phyloP scores from a whole-genome alignment of 2,797 vertebrate species.

The Sphenodon punctatus region DNA sequence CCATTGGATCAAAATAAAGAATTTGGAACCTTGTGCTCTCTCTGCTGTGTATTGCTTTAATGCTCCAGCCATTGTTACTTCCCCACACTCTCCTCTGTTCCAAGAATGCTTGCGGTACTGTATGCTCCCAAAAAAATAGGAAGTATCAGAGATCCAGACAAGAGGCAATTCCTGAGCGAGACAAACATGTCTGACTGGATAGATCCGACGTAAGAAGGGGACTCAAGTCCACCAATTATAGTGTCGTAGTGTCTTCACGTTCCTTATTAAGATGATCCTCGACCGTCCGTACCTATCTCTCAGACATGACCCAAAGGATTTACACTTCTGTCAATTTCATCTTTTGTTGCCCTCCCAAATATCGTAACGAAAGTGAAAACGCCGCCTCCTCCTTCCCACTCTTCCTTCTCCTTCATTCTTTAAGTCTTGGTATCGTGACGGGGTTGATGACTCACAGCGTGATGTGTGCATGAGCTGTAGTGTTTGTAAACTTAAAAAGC shows the following conservation, averaged over 20 bases:
- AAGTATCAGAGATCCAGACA: background rate
- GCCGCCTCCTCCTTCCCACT: background rate
- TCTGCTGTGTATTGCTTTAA: background rate
- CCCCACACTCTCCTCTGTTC: too few species aligned
- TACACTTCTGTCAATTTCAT: background rate
- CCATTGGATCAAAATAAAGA: background rate
- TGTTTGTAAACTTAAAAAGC: constrained; percentile 58
- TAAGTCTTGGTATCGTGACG: background rate
- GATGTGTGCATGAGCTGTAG: constrained; percentile 6
- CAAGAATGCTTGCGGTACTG: background rate
- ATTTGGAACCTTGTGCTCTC: background rate
- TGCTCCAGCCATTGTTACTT: background rate
- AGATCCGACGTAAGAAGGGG: too few species aligned
- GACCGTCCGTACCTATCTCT: background rate
- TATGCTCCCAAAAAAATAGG: background rate
- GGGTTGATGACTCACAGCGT: constrained; percentile 16
- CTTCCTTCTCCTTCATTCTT: background rate
- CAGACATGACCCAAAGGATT: background rate
- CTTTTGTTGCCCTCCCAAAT: background rate
- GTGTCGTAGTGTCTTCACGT: background rate
- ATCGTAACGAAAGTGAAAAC: background rate
- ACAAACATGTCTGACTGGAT: too few species aligned
- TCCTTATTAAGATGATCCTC: background rate
- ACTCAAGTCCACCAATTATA: background rate
- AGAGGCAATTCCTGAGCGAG: background rate